Percentiles rank a stretch among this genome's conserved stretches.
phyloP scores from a whole-genome alignment of 2,113 vertebrate species.

The Oreochromis tanganicae region DNA sequence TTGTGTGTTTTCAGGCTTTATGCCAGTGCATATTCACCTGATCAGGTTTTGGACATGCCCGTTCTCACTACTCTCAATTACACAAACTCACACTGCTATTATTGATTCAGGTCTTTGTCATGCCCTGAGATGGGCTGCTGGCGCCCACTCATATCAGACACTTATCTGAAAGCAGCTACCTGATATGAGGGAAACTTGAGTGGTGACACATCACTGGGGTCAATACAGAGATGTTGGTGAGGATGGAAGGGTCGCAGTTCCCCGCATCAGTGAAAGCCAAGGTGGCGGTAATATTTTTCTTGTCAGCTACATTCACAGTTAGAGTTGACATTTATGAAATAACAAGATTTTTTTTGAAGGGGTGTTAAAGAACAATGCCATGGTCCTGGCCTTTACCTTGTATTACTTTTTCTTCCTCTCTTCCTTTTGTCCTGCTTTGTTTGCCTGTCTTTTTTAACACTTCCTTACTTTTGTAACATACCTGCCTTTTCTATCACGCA shows the following conservation, averaged over 20 bases:
- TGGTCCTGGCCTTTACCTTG: not conserved
- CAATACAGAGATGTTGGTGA: conserved; percentile 10
- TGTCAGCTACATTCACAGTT: not conserved
- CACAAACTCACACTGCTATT: conserved; percentile 1
- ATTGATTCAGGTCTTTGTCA: conserved; percentile 40
- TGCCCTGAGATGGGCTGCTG: conserved; percentile 24
- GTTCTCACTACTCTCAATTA: not conserved
- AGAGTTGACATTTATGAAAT: not conserved
- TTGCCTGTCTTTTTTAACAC: not conserved
- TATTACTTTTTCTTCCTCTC: not conserved
- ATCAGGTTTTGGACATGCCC: not conserved
- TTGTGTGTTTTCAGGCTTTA: conserved; percentile 13
- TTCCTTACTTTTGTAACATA: not conserved
- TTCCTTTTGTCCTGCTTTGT: not conserved
- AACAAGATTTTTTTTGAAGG: not conserved
- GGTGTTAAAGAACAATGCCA: not conserved
- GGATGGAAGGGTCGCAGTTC: not conserved
- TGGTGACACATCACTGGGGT: conserved; percentile 1
- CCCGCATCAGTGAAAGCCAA: conserved; percentile 4
- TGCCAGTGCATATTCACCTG: conserved; percentile 1
- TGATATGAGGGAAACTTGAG: conserved; percentile 5
- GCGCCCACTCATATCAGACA: conserved; percentile 29
- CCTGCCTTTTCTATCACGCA: not conserved
- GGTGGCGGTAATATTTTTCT: conserved; percentile 20
- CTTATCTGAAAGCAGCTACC: conserved; percentile 39